phyloP scores from a whole-genome alignment of 2,113 vertebrate species.

The Clarias gariepinus region DNA sequence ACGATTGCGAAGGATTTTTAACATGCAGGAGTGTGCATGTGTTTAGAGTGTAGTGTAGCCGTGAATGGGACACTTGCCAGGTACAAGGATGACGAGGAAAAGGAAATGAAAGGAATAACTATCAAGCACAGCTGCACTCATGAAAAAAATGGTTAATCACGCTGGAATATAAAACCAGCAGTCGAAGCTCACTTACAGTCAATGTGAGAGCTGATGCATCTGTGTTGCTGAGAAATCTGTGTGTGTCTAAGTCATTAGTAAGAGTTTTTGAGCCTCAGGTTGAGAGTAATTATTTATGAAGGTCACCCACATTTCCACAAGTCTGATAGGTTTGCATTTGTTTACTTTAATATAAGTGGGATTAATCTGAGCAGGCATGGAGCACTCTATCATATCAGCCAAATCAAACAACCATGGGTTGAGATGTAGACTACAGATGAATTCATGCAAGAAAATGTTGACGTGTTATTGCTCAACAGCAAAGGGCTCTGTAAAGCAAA shows the following conservation, averaged over 20 bases:
- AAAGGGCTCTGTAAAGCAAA: no score
- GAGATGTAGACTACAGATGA: neutral
- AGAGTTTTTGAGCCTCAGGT: slow-evolving; percentile 28
- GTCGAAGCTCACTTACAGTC: slow-evolving; percentile 28
- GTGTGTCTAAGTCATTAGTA: neutral
- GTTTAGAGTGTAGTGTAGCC: neutral
- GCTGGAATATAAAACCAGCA: slow-evolving; percentile 3
- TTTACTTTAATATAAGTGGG: slow-evolving; percentile 32
- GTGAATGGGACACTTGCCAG: slow-evolving; percentile 24
- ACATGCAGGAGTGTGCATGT: slow-evolving; percentile 5
- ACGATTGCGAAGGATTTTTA: slow-evolving; percentile 12
- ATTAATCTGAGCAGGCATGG: slow-evolving; percentile 8
- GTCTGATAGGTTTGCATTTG: slow-evolving; percentile 39
- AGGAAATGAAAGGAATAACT: neutral
- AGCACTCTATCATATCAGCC: slow-evolving; percentile 30
- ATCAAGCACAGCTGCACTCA: slow-evolving; percentile 6
- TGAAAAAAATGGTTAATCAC: slow-evolving; percentile 21
- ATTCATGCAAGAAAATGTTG: no score
- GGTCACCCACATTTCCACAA: slow-evolving; percentile 2
- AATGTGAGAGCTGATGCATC: neutral
- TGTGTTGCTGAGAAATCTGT: neutral
- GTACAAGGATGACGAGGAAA: slow-evolving; percentile 25
- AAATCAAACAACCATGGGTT: slow-evolving; percentile 37
- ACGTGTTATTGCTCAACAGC: no score
- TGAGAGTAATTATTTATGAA: slow-evolving; percentile 27